phyloP scores from a whole-genome alignment of 1,140 invertebrate species.

The Drosophila triauraria region DNA sequence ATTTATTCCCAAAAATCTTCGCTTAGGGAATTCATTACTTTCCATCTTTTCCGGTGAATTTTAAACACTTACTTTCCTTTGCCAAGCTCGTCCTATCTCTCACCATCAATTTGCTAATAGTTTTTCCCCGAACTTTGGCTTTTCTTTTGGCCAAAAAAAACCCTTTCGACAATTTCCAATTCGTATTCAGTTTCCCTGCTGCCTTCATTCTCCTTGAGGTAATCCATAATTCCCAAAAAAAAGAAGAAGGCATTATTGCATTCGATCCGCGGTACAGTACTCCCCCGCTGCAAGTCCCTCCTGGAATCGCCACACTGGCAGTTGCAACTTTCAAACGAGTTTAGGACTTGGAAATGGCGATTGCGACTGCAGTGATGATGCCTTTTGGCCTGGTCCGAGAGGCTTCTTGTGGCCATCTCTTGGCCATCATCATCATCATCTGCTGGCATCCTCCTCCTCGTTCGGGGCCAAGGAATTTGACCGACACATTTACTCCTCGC shows the following conservation, averaged over 20 bases:
- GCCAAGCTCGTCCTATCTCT: not conserved
- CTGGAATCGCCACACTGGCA: conserved; percentile 21
- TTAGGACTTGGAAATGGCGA: conserved; percentile 51
- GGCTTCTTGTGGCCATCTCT: conserved; percentile 40
- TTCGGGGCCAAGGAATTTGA: conserved; percentile 61
- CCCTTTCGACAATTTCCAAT: conserved; percentile 24
- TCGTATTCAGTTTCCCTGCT: conserved; percentile 28
- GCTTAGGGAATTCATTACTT: not conserved
- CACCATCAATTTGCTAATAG: not conserved
- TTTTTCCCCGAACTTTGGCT: conserved; percentile 29
- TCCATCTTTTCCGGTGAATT: no score
- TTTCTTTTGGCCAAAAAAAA: not conserved
- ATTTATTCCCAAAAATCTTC: no score
- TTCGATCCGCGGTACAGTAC: conserved; percentile 18
- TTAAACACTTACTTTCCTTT: not conserved
- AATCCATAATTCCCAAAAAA: conserved; percentile 67
- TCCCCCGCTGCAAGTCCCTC: not conserved
- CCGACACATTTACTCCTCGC: conserved; percentile 57
- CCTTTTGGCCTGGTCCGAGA: conserved; percentile 39
- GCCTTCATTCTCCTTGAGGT: conserved; percentile 47
- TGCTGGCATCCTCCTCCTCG: conserved; percentile 42
- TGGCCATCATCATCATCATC: conserved; percentile 13
- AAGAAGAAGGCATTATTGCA: conserved; percentile 42
- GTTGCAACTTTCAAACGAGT: conserved; percentile 81
- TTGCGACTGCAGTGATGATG: conserved; percentile 22